Evolutionary conservation across 2,113 vertebrate genomes (phyloP), one percentile per base, ranked within the genome.

Genomic region (Camelus bactrianus): DNA sequence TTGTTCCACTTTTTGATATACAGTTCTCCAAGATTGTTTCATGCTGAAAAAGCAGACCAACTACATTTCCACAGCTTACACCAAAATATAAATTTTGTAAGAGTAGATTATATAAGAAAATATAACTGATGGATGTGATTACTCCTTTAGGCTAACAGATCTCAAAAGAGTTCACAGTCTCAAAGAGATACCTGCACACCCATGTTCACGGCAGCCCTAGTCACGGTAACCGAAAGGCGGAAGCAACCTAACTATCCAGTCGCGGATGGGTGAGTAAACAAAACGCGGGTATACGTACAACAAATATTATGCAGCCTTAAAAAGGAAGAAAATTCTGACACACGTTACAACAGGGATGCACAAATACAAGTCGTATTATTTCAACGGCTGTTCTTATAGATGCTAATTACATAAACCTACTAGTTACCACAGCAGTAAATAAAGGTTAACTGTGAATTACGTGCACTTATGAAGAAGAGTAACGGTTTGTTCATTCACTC

Each of bases 71-170:
- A 80, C 26, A 28, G 26, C 50, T 89, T 81, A 94, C 3, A 62
- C 22, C 64, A 94, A 84, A 92, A 69, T 69, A 79, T 5, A 72
- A 42, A 79, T 26, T 67, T 48, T 54, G 48, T 69, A 20, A 82
- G 19, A 91, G 81, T 9, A 92, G 73, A 81, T 83, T n/a, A 89
- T 42, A 50, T 48, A 67, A 83, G 56, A 82, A 86, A 91, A 52
- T 2, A 26, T n/a, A 86, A 82, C 42, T 42, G 35, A 56, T 4
- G 17, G 58, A 46, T 38, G 15, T 1, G 35, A 46, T 13, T 35
- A n/a, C 67, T 84, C 8, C 26, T 32, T 62, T 75, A 42, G 38
- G 54, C 14, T 87, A 56, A 91, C 12, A 69, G 48, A 89, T 32
- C 62, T 91, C 64, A 76, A 50, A 35, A 89, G 28, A 20, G n/a